Evolutionary conservation across 2,113 vertebrate genomes (phyloP).

Genomic region (Orientallactaga bullata): DNA sequence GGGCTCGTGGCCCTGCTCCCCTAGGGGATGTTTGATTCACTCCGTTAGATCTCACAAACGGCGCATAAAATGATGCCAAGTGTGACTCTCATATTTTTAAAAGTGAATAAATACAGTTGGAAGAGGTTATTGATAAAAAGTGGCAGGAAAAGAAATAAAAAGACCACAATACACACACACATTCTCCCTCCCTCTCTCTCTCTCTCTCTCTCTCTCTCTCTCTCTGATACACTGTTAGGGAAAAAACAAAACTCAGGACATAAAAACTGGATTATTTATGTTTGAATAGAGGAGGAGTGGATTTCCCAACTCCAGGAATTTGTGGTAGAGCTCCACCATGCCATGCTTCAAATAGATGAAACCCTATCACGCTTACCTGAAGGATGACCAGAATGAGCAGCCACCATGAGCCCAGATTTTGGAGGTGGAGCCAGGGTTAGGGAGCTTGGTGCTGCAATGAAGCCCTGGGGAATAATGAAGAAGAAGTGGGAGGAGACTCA

Average conservation of each 20-base stretch:
- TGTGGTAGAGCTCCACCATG: not conserved
- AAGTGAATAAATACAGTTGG: not conserved
- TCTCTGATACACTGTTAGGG: not conserved
- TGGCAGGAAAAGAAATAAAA: not conserved
- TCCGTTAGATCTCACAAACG: not conserved
- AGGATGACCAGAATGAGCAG: not conserved
- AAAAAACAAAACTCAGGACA: not conserved
- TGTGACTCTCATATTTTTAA: not conserved
- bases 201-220: no score
- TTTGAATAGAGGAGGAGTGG: not conserved
- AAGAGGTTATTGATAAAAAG: not conserved
- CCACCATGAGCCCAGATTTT: not conserved
- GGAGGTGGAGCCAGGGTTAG: not conserved
- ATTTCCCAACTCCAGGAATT: not conserved
- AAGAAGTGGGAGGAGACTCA: slow-evolving; percentile 92
- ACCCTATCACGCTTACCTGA: not conserved
- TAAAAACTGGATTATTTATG: not conserved
- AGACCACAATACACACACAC: not conserved
- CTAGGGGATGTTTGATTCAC: not conserved
- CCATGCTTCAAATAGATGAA: not conserved
- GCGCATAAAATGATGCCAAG: not conserved
- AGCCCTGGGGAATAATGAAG: slow-evolving; percentile 82
- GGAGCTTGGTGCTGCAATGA: slow-evolving; percentile 85
- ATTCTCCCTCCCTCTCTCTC: no score
- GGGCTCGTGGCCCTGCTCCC: not conserved